Evolutionary conservation across 2,113 vertebrate species (phyloP).

Genomic region (Eira barbara): DNA sequence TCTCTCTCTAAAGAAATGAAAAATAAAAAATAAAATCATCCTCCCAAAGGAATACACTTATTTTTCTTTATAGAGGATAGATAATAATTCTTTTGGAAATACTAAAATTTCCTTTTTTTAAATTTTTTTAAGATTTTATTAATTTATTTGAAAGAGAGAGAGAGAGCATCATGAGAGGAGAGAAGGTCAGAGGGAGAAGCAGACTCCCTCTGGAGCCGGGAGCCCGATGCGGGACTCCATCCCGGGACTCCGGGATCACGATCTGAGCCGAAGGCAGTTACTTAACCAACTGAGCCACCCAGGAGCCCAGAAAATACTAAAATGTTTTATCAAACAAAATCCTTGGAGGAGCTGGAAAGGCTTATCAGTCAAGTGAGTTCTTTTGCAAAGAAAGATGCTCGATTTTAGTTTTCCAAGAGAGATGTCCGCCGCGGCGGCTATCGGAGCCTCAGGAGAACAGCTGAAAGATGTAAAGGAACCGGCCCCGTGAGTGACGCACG

Average conservation of each 20-base stretch:
- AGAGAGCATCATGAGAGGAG: too few species aligned
- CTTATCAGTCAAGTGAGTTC: neutral
- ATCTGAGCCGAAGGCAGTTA: too few species aligned
- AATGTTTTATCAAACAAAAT: neutral
- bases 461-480: neutral
- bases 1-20: neutral
- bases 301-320: accelerated
- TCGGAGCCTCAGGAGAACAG: neutral
- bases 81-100: neutral
- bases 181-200: too few species aligned
- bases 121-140: too few species aligned
- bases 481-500: neutral
- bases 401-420: neutral
- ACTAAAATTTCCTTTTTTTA: neutral
- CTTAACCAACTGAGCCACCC: too few species aligned
- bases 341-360: neutral
- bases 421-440: neutral
- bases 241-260: too few species aligned
- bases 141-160: too few species aligned
- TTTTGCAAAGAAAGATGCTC: neutral
- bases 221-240: too few species aligned
- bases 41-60: neutral
- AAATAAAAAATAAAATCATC: neutral
- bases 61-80: neutral
- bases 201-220: too few species aligned